phyloP scores from a whole-genome alignment of 2,888 invertebrate genomes.

The Watsonalla binaria region DNA sequence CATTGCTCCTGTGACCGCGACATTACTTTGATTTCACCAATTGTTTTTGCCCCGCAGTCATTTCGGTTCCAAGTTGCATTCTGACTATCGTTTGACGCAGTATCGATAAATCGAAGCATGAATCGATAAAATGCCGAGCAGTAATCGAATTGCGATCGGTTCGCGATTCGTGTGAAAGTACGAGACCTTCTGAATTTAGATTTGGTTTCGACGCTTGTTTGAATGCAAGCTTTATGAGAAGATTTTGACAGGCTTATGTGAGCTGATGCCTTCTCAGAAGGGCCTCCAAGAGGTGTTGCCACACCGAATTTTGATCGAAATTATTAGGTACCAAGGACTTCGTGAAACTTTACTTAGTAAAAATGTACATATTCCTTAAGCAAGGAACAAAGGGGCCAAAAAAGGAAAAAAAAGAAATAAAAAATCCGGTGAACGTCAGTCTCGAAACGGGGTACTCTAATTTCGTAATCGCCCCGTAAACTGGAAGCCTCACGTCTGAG shows the following conservation, averaged over 20 bases:
- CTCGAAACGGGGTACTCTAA: no score
- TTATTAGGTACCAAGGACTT: no score
- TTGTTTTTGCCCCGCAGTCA: constrained; percentile 18
- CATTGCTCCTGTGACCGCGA: constrained; percentile 15
- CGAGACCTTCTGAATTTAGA: neutral
- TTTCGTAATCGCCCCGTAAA: no score
- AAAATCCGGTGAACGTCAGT: no score
- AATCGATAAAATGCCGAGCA: constrained; percentile 1
- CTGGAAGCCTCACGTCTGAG: no score
- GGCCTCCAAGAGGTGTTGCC: no score
- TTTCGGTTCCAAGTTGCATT: constrained; percentile 5
- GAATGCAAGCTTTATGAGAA: neutral
- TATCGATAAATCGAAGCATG: constrained; percentile 6
- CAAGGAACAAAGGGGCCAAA: no score
- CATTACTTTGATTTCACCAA: constrained; percentile 14
- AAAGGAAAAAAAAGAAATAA: no score
- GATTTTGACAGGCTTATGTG: neutral
- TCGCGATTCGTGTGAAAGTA: constrained; percentile 2
- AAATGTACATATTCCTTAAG: no score
- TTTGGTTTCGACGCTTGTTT: neutral
- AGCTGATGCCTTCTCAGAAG: no score
- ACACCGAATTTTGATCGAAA: no score
- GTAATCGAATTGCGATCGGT: constrained; percentile 1
- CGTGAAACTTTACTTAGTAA: no score
- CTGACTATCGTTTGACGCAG: constrained; percentile 14